Evolutionary conservation across 2,888 invertebrate species (phyloP).

Genomic region (Rapana venosa): DNA sequence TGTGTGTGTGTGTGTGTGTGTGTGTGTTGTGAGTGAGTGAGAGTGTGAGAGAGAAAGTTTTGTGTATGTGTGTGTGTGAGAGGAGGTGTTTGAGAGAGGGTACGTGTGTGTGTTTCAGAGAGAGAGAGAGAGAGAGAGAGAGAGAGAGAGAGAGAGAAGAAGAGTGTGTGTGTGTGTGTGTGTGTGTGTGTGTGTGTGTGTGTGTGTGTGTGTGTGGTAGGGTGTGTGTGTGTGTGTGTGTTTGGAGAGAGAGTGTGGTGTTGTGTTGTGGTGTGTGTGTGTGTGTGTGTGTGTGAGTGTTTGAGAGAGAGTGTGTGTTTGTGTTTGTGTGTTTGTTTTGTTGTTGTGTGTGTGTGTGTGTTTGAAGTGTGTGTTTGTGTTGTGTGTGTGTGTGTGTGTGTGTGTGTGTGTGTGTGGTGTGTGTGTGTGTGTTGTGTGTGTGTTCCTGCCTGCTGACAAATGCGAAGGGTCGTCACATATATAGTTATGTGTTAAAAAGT

Average conservation of each 20-base stretch:
- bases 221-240: slow-evolving; percentile 12
- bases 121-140: too few relatives aligned
- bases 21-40: background rate
- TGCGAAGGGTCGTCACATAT: too few relatives aligned
- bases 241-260: too few relatives aligned
- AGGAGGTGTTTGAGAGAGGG: too few relatives aligned
- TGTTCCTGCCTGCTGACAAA: too few relatives aligned
- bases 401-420: slow-evolving; percentile 12
- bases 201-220: slow-evolving; percentile 9
- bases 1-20: slow-evolving; percentile 3
- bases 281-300: background rate
- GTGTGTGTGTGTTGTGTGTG: slow-evolving; percentile 5
- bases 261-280: too few relatives aligned
- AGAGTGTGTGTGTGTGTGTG: background rate
- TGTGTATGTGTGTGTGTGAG: slow-evolving; percentile 14
- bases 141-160: too few relatives aligned
- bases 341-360: too few relatives aligned
- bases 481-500: background rate
- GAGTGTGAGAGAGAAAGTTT: too few relatives aligned
- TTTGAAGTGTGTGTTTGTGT: too few relatives aligned
- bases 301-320: background rate
- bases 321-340: slow-evolving; percentile 9
- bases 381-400: background rate
- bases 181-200: background rate
- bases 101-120: too few relatives aligned